Evolutionary conservation across 2,797 vertebrate species (phyloP).

Genomic region (Galaxias olidus): DNA sequence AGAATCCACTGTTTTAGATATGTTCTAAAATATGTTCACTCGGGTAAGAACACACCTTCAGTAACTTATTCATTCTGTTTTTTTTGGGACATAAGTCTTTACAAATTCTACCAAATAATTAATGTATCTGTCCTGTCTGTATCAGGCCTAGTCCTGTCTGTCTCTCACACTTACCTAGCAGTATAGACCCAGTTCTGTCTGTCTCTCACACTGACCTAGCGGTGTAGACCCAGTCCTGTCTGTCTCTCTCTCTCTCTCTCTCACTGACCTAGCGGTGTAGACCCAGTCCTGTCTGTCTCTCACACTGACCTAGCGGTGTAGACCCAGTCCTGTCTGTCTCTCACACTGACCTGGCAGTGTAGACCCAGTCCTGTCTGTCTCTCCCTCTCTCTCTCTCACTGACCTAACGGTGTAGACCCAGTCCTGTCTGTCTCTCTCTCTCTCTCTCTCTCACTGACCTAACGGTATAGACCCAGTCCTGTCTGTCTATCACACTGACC

Average conservation of each 20-base stretch:
- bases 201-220: not conserved
- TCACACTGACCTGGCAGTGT: not conserved
- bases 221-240: not conserved
- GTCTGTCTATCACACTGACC: not conserved
- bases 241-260: not conserved
- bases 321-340: not conserved
- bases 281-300: not conserved
- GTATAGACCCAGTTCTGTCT: not conserved
- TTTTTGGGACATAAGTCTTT: too few relatives aligned
- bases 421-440: not conserved
- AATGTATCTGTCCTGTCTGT: too few relatives aligned
- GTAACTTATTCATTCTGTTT: too few relatives aligned
- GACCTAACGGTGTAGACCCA: not conserved
- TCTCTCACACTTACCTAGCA: too few relatives aligned
- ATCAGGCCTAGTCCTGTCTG: too few relatives aligned
- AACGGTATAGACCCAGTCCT: not conserved
- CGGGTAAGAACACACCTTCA: too few relatives aligned
- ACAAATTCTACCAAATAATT: too few relatives aligned
- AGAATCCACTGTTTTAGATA: too few relatives aligned
- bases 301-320: not conserved
- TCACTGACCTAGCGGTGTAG: not conserved
- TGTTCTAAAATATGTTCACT: too few relatives aligned
- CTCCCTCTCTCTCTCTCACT: not conserved
- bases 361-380: not conserved
- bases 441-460: too few relatives aligned